These are phyloP conservation scores for Ceratoteleas bidentatus DNA, from an alignment of 1,140 invertebrate genomes.

Conservation along the genomic window DNA sequence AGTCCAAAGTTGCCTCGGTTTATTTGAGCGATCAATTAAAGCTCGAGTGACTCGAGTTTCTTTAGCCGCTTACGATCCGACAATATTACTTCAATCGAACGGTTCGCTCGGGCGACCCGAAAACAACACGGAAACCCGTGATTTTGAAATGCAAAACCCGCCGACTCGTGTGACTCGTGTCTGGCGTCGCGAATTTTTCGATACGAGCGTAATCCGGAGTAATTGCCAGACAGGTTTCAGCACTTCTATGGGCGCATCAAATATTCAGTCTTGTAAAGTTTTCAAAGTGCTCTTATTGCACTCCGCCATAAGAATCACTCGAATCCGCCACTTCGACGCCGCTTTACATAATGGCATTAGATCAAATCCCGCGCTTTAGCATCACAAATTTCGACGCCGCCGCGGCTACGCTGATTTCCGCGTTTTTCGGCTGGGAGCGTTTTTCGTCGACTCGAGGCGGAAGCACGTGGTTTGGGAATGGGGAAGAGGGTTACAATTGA, in stretches of 20 bases:
- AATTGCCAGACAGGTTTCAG: constrained; percentile 26
- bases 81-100: no score
- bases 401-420: no score
- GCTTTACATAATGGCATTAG: not conserved
- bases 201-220: constrained; percentile 14
- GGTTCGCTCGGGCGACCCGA: no score
- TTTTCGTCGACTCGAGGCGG: no score
- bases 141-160: not conserved
- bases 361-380: not conserved
- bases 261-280: constrained; percentile 18
- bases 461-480: no score
- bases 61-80: constrained; percentile 11
- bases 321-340: not conserved
- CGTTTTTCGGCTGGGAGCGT: no score
- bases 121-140: not conserved
- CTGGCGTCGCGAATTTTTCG: constrained; percentile 6
- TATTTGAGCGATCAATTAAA: no score
- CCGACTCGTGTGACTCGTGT: not conserved
- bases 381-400: not conserved
- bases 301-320: not conserved
- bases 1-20: not conserved
- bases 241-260: constrained; percentile 21
- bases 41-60: not conserved
- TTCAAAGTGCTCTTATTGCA: constrained; percentile 10
- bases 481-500: no score